Conservation (phyloP, 2,113 vertebrate genomes). For the Prinia subflava region DNA sequence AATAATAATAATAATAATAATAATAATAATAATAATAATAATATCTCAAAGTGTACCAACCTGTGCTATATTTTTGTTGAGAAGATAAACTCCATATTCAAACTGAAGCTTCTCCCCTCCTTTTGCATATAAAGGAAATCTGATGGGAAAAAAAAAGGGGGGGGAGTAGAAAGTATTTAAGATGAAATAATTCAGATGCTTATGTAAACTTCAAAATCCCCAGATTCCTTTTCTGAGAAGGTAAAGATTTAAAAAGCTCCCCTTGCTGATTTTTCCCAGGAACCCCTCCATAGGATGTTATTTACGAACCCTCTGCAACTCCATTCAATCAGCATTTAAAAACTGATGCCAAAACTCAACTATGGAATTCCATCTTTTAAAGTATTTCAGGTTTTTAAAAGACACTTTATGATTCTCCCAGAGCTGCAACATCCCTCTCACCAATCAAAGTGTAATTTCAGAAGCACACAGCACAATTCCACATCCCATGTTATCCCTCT, state of each 20-base stretch:
- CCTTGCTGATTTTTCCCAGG: background rate
- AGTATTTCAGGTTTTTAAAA: background rate
- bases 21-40: background rate
- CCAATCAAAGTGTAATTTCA: background rate
- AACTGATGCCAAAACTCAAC: background rate
- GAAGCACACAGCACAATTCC: background rate
- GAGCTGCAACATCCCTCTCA: background rate
- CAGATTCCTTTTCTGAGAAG: background rate
- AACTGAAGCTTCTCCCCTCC: conserved; percentile 96
- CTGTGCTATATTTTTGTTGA: conserved; percentile 99
- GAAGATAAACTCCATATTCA: conserved; percentile 97
- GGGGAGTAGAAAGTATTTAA: background rate
- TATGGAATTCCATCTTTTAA: background rate
- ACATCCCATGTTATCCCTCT: accelerated
- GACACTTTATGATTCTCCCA: background rate
- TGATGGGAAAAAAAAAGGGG: conserved; percentile 29
- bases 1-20: background rate
- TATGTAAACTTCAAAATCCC: background rate
- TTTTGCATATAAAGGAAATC: conserved; percentile 92
- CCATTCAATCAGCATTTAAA: background rate
- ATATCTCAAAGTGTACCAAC: conserved; percentile 65
- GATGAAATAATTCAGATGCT: background rate
- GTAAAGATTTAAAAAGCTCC: background rate
- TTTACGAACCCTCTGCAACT: background rate
- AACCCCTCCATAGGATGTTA: background rate